phyloP scores from a whole-genome alignment of 2,113 vertebrate genomes.

The Helogale parvula region DNA sequence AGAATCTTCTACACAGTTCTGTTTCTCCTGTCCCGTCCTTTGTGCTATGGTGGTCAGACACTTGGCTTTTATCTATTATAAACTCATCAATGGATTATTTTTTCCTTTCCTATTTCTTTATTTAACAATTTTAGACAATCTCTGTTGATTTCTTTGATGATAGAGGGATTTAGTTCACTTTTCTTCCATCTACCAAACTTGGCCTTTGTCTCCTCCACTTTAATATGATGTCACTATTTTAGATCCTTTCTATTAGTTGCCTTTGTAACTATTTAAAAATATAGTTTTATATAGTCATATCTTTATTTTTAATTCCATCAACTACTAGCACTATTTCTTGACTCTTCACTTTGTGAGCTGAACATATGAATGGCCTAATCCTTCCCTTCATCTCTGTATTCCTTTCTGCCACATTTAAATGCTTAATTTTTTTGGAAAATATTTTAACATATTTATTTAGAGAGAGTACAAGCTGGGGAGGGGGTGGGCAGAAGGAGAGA shows the following conservation, averaged over 20 bases:
- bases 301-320: background rate
- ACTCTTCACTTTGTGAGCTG: background rate
- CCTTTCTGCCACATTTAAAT: background rate
- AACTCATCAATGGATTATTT: background rate
- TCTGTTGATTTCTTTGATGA: background rate
- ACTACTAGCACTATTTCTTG: background rate
- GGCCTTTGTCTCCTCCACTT: background rate
- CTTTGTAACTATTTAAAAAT: background rate
- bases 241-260: background rate
- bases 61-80: background rate
- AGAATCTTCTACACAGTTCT: background rate
- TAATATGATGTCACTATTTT: background rate
- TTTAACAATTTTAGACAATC: background rate
- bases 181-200: background rate
- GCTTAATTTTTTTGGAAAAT: background rate
- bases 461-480: no score
- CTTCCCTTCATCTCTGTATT: background rate
- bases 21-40: background rate
- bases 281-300: background rate
- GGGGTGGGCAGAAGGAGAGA: no score
- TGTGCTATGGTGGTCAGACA: background rate
- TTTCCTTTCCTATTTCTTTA: slow-evolving; percentile 18
- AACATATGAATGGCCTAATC: background rate
- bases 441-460: no score
- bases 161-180: background rate